phyloP scores from a whole-genome alignment of 2,888 invertebrate species.

The Parthenolecanium corni region DNA sequence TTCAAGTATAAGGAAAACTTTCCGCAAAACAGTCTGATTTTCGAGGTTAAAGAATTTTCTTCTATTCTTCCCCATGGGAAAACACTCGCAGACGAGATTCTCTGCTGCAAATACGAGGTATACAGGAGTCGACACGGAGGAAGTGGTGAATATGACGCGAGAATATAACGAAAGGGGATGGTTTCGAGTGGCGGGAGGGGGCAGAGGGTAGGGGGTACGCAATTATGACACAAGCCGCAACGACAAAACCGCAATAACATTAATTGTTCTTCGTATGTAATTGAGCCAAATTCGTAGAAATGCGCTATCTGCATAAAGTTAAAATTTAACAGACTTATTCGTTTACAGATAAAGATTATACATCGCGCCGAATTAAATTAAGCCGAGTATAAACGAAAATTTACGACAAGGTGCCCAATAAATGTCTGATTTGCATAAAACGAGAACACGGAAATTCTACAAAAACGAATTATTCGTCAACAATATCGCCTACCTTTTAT shows the following conservation, averaged over 20 bases:
- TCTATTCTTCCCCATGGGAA: no score
- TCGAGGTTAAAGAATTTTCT: no score
- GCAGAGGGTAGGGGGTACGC: background rate
- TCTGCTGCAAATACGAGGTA: no score
- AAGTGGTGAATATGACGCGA: slow-evolving; percentile 15
- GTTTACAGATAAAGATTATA: slow-evolving; percentile 19
- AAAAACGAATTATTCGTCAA: no score
- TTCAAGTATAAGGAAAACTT: no score
- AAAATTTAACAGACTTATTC: slow-evolving; percentile 23
- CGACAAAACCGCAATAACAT: slow-evolving; percentile 22
- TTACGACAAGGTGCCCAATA: slow-evolving; percentile 19
- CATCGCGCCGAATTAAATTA: slow-evolving; percentile 19
- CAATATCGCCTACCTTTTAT: no score
- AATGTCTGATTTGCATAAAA: background rate
- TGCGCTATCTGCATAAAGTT: slow-evolving; percentile 24
- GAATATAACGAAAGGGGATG: background rate
- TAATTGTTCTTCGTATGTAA: slow-evolving; percentile 23
- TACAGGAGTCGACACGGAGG: no score
- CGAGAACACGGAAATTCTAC: no score
- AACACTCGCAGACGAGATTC: no score
- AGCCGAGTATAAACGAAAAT: slow-evolving; percentile 14
- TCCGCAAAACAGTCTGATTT: no score
- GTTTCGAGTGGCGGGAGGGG: no score
- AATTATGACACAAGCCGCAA: slow-evolving; percentile 21
- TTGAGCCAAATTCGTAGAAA: slow-evolving; percentile 25